Evolutionary conservation across 2,888 invertebrate genomes (phyloP).

Genomic region (Nomada goodeniana): DNA sequence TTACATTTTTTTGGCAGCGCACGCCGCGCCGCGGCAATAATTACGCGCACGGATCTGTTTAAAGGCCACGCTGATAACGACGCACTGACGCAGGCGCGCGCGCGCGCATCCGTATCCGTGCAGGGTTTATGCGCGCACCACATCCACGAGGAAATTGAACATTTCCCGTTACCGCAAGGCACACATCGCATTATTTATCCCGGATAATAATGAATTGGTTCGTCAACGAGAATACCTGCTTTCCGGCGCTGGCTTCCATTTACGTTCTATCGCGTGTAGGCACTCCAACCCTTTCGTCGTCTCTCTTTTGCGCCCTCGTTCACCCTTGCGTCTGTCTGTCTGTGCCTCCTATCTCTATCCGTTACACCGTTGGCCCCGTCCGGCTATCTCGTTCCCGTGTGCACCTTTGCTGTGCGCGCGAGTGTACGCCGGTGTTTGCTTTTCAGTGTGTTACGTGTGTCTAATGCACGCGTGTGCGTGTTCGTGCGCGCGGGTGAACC

Average conservation of each 20-base stretch:
- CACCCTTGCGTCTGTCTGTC: neutral
- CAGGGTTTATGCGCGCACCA: conserved; percentile 44
- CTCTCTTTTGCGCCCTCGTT: neutral
- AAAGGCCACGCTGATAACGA: conserved; percentile 45
- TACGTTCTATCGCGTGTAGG: conserved; percentile 36
- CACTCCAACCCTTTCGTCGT: neutral
- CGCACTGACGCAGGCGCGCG: neutral
- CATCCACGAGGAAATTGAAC: conserved; percentile 68
- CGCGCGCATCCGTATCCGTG: neutral
- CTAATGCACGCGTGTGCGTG: too few species aligned
- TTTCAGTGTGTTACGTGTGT: too few species aligned
- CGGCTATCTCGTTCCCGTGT: too few species aligned
- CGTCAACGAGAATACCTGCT: conserved; percentile 67
- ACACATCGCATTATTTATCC: conserved; percentile 70
- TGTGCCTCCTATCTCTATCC: neutral
- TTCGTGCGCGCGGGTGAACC: neutral
- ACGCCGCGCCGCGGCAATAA: conserved; percentile 47
- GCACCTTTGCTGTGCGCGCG: too few species aligned
- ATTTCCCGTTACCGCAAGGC: conserved; percentile 70
- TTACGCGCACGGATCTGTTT: conserved; percentile 60
- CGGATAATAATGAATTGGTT: conserved; percentile 72
- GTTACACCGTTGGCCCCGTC: neutral
- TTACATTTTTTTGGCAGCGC: conserved; percentile 53
- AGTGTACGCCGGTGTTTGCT: too few species aligned
- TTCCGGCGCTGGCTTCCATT: conserved; percentile 46